Evolutionary conservation across 2,113 vertebrate species (phyloP), one percentile per base, ranked within the genome.

Genomic region (Paramormyrops kingsleyae): DNA sequence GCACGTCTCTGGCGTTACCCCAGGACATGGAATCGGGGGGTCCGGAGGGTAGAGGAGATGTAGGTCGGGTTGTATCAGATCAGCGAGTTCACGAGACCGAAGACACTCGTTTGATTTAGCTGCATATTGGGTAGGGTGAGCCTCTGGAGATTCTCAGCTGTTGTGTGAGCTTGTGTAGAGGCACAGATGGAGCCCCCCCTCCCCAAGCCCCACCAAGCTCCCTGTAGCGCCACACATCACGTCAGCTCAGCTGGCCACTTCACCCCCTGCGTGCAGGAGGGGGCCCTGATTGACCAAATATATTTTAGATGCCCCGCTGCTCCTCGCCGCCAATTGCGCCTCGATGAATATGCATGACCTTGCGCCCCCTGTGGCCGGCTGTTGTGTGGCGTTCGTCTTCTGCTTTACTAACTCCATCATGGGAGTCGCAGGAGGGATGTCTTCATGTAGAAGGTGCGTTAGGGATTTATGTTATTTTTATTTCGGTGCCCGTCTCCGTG

Each of bases 311-410:
- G 53, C 44, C 17, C 49, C 5, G 83, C 47, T 77, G 83, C 83
- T 27, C 59, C 83, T 19, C 47, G 83, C 84, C 59, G 46, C 47
- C 24, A 35, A 8, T 19, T 47, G 46, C 5, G 49, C 21, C 31
- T 31, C 21, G 24, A 86, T 90, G 83, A 90, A 89, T 89, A 87
- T 90, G 83, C 42, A 87, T 46, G 88, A 87, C 19, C 47, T 31
- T 0, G 24, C 47, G 12, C 31, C 9, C 17, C 31, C 13, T 44
- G 1, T 56, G 39, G 88, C 88, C 77, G 27, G 88, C 89, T 85
- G 89, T 35, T 42, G 2, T 1, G 12, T 17, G 44, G 21, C 4
- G 6, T 47, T 35, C 83, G 56, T 86, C 66, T 52, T 44, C 83
- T 52, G 44, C 87, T 5, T 4, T 62, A 4, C 52, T 35, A 77